These are phyloP conservation scores for Sebastes fasciatus DNA, from an alignment of 2,113 vertebrate genomes.

Conservation along the genomic window DNA sequence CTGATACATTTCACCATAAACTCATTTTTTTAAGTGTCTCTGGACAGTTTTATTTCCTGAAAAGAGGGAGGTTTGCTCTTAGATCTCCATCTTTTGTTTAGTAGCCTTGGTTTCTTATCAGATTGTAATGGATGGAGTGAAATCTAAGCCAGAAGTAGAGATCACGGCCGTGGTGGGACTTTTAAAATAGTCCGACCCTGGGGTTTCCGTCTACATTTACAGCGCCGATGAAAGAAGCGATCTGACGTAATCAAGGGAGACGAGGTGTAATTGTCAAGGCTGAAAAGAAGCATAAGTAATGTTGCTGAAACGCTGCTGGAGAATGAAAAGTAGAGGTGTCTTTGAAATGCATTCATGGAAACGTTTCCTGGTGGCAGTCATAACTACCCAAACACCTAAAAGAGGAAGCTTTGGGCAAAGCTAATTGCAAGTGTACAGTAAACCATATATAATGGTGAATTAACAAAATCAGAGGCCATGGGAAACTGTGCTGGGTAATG, in stretches of 20 bases:
- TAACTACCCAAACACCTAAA: slow-evolving; percentile 31
- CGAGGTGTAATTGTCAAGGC: slow-evolving; percentile 34
- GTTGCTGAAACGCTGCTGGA: neutral
- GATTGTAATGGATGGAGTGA: slow-evolving; percentile 57
- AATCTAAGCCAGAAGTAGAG: slow-evolving; percentile 57
- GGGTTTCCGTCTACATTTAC: slow-evolving; percentile 40
- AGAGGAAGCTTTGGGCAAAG: slow-evolving; percentile 24
- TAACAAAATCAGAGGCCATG: slow-evolving; percentile 32
- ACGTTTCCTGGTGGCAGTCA: slow-evolving; percentile 14
- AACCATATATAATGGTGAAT: slow-evolving; percentile 23
- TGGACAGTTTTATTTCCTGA: slow-evolving; percentile 56
- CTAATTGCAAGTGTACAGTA: slow-evolving; percentile 41
- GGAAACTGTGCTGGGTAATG: slow-evolving; percentile 39
- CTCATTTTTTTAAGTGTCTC: slow-evolving; percentile 33
- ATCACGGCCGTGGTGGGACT: slow-evolving; percentile 37
- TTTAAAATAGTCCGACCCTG: slow-evolving; percentile 28
- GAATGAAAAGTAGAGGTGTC: slow-evolving; percentile 14
- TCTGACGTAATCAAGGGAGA: slow-evolving; percentile 55
- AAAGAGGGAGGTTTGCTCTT: slow-evolving; percentile 41
- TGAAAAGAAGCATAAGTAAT: slow-evolving; percentile 14
- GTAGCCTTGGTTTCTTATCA: slow-evolving; percentile 60
- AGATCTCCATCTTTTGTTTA: slow-evolving; percentile 56
- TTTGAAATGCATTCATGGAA: slow-evolving; percentile 40
- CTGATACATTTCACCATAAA: slow-evolving; percentile 40
- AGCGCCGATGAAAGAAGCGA: slow-evolving; percentile 55